Evolutionary conservation across 2,113 vertebrate species (phyloP), one percentile per base, ranked within the genome.

Genomic region (Heterotis niloticus): DNA sequence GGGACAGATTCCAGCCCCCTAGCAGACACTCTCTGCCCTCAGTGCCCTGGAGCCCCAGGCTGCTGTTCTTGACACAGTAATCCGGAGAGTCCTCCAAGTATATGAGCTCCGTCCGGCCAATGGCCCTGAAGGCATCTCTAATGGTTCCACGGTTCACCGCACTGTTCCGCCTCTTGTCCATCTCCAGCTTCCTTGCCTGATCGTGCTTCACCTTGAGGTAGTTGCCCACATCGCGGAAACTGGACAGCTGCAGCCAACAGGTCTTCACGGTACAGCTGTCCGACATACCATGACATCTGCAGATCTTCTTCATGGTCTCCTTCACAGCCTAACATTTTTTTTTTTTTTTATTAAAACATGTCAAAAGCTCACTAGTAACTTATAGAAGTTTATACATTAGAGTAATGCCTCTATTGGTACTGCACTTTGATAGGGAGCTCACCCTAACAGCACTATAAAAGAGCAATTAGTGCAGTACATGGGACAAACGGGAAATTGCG

Each of bases 201-300:
- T 91, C 87, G 10, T 99, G 95, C 78, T 98, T 99, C 52, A 92
- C 83, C 84, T 96, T 98, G 64, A 99, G 84, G 82, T 96, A 96
- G 86, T 96, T 93, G 0, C 97, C 98, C 0, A 96, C 87, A 57
- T 96, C 96, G 0, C 96, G 92, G 76, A 99, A 96, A 14, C 95
- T 94, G 0, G 96, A 93, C 0, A 98, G 90, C 87, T 98, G 96
- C 57, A 95, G 91, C 98, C 98, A 99, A 84, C 98, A 99, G 0
- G 97, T 99, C 84, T 98, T 93, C 82, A 99, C 85, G 62, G 94
- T 96, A 90, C 98, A 99, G 89, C 98, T 99, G 83, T 98, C 96
- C 0, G 98, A 99, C 91, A 99, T 95, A 7, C 98, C 98, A 0
- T 99, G 97, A 73, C 98, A 99, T 76, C 98, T 95, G 88, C 98